Evolutionary conservation across 1,140 invertebrate species (phyloP).

Genomic region (Monomorium pharaonis): DNA sequence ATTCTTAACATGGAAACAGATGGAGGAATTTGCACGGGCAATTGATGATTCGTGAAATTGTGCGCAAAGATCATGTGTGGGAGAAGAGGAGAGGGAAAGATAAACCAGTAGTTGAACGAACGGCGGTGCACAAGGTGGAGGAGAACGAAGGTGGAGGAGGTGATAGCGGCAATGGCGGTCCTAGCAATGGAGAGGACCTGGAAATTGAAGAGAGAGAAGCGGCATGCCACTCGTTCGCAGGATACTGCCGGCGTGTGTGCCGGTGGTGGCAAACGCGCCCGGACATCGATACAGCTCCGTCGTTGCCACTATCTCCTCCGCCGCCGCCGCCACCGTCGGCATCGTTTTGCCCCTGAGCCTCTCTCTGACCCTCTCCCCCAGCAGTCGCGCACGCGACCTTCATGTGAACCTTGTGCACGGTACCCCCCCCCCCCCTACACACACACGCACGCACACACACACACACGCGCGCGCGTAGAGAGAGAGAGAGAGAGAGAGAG

Average conservation of each 20-base stretch:
- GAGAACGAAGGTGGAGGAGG: background rate
- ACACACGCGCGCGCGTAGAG: no score
- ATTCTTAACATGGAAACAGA: background rate
- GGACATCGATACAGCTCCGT: conserved; percentile 75
- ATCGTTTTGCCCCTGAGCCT: conserved; percentile 71
- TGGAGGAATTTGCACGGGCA: conserved; percentile 43
- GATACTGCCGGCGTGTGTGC: conserved; percentile 71
- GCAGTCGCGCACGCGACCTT: conserved; percentile 57
- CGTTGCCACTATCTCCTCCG: conserved; percentile 37
- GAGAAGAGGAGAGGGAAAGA: background rate
- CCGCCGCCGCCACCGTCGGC: conserved; percentile 53
- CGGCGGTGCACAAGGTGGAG: conserved; percentile 2
- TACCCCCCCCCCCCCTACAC: no score
- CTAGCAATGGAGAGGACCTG: conserved; percentile 20
- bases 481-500: no score
- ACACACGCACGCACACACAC: no score
- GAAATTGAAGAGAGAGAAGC: conserved; percentile 45
- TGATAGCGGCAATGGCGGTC: background rate
- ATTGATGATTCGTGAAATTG: conserved; percentile 61
- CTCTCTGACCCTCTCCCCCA: conserved; percentile 56
- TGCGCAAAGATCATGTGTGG: background rate
- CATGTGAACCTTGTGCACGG: conserved; percentile 51
- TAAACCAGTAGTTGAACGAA: background rate
- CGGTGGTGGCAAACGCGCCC: conserved; percentile 70
- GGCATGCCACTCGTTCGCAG: conserved; percentile 70